Evolutionary conservation across 2,113 vertebrate species (phyloP).

Genomic region (Cariama cristata): DNA sequence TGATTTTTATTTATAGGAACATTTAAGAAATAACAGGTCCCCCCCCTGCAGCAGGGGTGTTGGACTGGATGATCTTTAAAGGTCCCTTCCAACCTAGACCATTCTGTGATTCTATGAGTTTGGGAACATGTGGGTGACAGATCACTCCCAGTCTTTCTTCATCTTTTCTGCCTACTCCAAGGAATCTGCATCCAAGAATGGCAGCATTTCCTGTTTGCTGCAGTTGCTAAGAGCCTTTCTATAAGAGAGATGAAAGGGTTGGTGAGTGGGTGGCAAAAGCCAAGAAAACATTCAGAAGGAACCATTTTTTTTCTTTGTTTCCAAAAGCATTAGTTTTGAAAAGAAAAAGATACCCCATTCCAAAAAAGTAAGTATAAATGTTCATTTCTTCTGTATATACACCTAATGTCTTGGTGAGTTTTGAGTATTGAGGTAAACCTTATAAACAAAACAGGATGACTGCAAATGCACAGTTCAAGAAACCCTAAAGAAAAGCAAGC

Average conservation of each 20-base stretch:
- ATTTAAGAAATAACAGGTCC: background rate
- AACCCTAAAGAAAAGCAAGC: background rate
- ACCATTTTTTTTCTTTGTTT: background rate
- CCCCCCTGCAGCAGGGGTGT: rapidly evolving
- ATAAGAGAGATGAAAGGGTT: background rate
- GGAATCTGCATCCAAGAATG: background rate
- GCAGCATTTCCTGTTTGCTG: background rate
- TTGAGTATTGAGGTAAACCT: background rate
- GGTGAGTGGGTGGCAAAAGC: background rate
- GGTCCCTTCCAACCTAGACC: background rate
- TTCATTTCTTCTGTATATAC: background rate
- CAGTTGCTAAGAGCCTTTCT: background rate
- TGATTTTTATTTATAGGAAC: background rate
- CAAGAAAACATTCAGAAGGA: background rate
- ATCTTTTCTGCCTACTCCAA: background rate
- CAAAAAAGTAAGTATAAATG: background rate
- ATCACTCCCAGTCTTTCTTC: background rate
- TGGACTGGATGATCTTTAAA: background rate
- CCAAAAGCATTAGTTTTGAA: background rate
- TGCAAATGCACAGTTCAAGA: background rate
- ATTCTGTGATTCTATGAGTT: background rate
- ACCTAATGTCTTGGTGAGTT: background rate
- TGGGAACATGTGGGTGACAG: background rate
- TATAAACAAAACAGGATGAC: background rate
- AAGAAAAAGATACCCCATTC: background rate